These are phyloP conservation scores for Uloborus plumipes DNA, from an alignment of 2,888 invertebrate species.

Conservation along the genomic window DNA sequence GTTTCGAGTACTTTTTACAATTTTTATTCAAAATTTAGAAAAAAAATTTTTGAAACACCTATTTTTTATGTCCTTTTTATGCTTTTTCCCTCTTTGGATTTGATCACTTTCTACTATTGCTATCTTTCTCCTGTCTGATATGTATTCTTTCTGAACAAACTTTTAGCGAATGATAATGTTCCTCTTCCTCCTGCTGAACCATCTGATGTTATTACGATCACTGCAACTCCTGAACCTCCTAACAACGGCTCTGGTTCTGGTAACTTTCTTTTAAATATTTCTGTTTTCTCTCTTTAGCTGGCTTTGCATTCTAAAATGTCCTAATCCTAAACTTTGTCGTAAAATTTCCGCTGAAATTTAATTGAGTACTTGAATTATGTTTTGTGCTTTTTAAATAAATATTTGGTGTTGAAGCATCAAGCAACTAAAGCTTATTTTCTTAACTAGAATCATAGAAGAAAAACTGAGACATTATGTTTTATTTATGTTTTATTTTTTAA, in stretches of 20 bases:
- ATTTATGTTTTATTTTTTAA: too few relatives aligned
- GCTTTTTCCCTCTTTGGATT: too few relatives aligned
- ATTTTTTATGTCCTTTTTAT: too few relatives aligned
- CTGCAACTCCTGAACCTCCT: conserved; percentile 30
- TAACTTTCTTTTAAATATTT: conserved; percentile 14
- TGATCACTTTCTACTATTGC: not conserved
- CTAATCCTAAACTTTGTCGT: not conserved
- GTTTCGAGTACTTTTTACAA: too few relatives aligned
- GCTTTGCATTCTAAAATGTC: not conserved
- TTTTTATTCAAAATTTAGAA: too few relatives aligned
- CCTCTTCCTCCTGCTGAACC: conserved; percentile 32
- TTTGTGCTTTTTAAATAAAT: not conserved
- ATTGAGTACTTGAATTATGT: not conserved
- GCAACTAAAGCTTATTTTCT: too few relatives aligned
- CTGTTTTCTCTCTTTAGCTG: not conserved
- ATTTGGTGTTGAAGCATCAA: not conserved
- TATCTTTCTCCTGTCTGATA: not conserved
- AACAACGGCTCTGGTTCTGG: conserved; percentile 43
- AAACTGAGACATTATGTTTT: too few relatives aligned
- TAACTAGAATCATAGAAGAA: too few relatives aligned
- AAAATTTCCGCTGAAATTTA: not conserved
- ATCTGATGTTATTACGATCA: conserved; percentile 22
- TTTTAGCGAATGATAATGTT: conserved; percentile 55
- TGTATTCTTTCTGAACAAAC: conserved; percentile 11
- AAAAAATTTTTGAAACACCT: too few relatives aligned